phyloP scores from a whole-genome alignment of 2,113 vertebrate genomes.

The Melanotaenia duboulayi region DNA sequence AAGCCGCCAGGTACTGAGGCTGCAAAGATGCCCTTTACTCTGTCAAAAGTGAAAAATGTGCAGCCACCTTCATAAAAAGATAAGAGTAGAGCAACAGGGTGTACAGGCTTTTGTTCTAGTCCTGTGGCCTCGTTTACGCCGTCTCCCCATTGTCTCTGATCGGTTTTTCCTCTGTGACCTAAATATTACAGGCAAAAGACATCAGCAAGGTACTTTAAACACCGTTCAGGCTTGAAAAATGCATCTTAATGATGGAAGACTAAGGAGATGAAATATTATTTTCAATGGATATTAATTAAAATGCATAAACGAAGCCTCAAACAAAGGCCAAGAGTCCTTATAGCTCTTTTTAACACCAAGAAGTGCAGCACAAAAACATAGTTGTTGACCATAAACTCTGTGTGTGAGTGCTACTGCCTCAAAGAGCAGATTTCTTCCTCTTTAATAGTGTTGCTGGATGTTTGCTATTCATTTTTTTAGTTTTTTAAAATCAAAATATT shows the following conservation, averaged over 20 bases:
- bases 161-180: conserved; percentile 4
- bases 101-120: conserved; percentile 21
- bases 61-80: conserved; percentile 82
- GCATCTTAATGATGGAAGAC: background rate
- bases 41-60: conserved; percentile 90
- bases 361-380: background rate
- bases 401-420: conserved; percentile 11
- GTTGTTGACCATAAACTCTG: conserved; percentile 26
- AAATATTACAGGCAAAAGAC: background rate
- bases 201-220: background rate
- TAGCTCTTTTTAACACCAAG: background rate
- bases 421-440: conserved; percentile 7
- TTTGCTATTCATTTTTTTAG: background rate
- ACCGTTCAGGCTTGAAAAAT: background rate
- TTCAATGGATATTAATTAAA: conserved; percentile 1
- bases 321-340: background rate
- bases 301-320: conserved; percentile 4
- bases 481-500: background rate
- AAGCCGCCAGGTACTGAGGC: conserved; percentile 87
- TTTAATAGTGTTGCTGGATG: background rate
- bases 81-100: conserved; percentile 1
- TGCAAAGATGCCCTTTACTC: conserved; percentile 86
- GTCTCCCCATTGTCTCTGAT: background rate
- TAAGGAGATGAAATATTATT: background rate
- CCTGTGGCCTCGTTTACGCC: conserved; percentile 18